Conservation (phyloP, 2,113 vertebrate species). For the Salvelinus namaycush region DNA sequence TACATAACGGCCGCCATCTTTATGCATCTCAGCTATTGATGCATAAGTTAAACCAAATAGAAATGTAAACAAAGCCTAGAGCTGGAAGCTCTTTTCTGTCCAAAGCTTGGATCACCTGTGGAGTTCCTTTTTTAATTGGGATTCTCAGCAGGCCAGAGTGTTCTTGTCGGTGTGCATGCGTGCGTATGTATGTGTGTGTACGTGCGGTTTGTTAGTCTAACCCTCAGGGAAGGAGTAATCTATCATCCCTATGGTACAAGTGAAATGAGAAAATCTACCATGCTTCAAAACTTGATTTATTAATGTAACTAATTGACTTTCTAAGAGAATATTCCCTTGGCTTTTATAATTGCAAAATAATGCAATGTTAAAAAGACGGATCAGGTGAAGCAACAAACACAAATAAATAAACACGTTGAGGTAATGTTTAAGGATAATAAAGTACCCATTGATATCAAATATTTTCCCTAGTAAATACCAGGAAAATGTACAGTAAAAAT, state of each 20-base stretch:
- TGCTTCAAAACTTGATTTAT: background rate
- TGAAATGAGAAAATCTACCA: slow-evolving; percentile 5
- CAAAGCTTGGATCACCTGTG: background rate
- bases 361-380: background rate
- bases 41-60: background rate
- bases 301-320: background rate
- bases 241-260: background rate
- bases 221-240: background rate
- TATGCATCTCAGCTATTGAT: background rate
- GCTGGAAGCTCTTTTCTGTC: background rate
- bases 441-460: too few relatives aligned
- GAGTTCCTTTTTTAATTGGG: slow-evolving; percentile 7
- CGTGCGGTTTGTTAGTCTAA: background rate
- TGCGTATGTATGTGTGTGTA: background rate
- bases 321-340: background rate
- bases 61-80: background rate
- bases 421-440: too few relatives aligned
- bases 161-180: background rate
- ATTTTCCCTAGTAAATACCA: too few relatives aligned
- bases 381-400: background rate
- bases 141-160: background rate
- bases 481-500: too few relatives aligned
- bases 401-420: background rate
- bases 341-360: background rate
- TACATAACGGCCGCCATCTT: too few relatives aligned